These are phyloP conservation scores for Lipotes vexillifer DNA, from an alignment of 2,113 vertebrate species.

Conservation along the genomic window DNA sequence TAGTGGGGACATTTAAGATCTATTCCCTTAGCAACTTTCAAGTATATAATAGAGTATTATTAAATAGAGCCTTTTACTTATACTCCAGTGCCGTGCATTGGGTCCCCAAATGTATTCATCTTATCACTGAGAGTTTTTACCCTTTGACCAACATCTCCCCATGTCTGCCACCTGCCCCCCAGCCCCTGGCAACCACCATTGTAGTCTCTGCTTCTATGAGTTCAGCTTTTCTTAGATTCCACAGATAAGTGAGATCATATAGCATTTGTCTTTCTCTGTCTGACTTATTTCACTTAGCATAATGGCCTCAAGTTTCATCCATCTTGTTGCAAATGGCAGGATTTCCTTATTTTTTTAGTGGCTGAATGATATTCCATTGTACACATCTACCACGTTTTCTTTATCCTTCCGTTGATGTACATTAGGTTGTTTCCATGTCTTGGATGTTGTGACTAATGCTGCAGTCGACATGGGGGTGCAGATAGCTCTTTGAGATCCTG, in stretches of 20 bases:
- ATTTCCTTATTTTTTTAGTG: neutral
- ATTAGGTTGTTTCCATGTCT: neutral
- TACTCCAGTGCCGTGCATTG: neutral
- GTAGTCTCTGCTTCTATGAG: neutral
- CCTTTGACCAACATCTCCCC: neutral
- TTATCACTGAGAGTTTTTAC: neutral
- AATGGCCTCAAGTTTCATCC: neutral
- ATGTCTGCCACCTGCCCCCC: too few relatives aligned
- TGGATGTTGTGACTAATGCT: neutral
- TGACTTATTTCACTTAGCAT: neutral
- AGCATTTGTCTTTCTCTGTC: neutral
- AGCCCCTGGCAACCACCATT: neutral
- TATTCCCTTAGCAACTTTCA: neutral
- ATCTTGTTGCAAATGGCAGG: neutral
- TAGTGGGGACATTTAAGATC: neutral
- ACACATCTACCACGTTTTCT: neutral
- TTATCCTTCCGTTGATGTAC: neutral
- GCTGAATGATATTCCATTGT: neutral
- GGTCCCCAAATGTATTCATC: neutral
- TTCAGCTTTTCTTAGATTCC: neutral
- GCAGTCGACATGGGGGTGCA: neutral
- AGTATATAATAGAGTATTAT: too few relatives aligned
- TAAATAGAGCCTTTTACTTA: neutral
- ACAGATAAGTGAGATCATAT: neutral
- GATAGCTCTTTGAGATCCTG: neutral